phyloP scores from a whole-genome alignment of 2,113 vertebrate genomes.

The Gobiocypris rarus region DNA sequence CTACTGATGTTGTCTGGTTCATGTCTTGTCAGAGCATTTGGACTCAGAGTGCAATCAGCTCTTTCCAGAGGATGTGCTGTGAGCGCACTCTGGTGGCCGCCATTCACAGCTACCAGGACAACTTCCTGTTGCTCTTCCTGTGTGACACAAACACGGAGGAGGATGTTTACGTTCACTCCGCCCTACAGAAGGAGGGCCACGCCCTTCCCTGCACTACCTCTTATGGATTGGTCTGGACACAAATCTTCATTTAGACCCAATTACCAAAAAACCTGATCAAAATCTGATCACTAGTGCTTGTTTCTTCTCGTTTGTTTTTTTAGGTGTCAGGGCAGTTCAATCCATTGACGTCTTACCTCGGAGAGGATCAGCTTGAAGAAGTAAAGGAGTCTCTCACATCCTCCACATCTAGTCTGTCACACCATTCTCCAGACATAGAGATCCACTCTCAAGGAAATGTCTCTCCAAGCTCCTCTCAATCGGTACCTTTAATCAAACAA shows the following conservation, averaged over 20 bases:
- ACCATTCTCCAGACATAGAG: neutral
- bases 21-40: slow-evolving; percentile 76
- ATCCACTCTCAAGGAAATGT: neutral
- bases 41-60: slow-evolving; percentile 76
- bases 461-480: neutral
- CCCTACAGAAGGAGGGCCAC: slow-evolving; percentile 78
- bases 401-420: neutral
- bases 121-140: slow-evolving; percentile 85
- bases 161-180: slow-evolving; percentile 85
- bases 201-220: slow-evolving; percentile 71
- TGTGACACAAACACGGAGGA: slow-evolving; percentile 86
- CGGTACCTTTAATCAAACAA: neutral
- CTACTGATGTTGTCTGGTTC: neutral
- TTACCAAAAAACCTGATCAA: neutral
- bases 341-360: slow-evolving; percentile 81
- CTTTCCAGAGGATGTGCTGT: slow-evolving; percentile 82
- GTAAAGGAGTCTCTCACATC: slow-evolving; percentile 48
- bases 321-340: slow-evolving; percentile 78
- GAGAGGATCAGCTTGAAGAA: slow-evolving; percentile 62
- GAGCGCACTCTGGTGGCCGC: slow-evolving; percentile 82
- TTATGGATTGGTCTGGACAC: slow-evolving; percentile 50
- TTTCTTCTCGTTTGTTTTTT: slow-evolving; percentile 41
- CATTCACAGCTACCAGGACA: slow-evolving; percentile 81
- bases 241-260: neutral
- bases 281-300: neutral